phyloP scores from a whole-genome alignment of 1,140 invertebrate genomes.

The Platyscapa corneri region DNA sequence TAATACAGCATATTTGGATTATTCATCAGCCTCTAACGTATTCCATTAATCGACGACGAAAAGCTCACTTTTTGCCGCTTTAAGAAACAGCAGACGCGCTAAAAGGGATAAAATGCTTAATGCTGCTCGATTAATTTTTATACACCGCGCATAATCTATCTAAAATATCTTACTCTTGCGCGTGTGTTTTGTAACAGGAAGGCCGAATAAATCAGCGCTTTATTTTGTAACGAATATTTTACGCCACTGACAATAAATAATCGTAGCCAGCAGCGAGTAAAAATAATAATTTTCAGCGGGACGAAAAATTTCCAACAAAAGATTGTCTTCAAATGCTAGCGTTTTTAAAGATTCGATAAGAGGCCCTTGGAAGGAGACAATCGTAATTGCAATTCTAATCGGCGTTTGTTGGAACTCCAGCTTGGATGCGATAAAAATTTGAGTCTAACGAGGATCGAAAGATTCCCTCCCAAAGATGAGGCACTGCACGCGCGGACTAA shows the following conservation, averaged over 20 bases:
- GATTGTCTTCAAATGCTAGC: too few relatives aligned
- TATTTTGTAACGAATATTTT: background rate
- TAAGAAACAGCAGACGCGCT: background rate
- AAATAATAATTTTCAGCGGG: too few relatives aligned
- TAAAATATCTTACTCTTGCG: too few relatives aligned
- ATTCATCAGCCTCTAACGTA: constrained; percentile 20
- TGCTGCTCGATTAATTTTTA: background rate
- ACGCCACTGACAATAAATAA: background rate
- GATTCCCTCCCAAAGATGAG: background rate
- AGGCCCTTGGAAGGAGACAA: too few relatives aligned
- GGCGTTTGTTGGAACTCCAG: background rate
- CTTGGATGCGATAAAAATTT: background rate
- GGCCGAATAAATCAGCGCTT: background rate
- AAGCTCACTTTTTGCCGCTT: background rate
- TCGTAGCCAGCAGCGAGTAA: too few relatives aligned
- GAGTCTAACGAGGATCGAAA: background rate
- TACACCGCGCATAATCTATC: background rate
- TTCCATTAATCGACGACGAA: background rate
- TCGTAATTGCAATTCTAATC: background rate
- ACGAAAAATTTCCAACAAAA: too few relatives aligned
- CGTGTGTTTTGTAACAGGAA: too few relatives aligned
- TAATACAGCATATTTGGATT: background rate
- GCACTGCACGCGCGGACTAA: background rate
- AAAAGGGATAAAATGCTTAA: background rate
- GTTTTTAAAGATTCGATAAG: too few relatives aligned